Evolutionary conservation across 2,113 vertebrate genomes (phyloP).

Genomic region (Capreolus pygargus): DNA sequence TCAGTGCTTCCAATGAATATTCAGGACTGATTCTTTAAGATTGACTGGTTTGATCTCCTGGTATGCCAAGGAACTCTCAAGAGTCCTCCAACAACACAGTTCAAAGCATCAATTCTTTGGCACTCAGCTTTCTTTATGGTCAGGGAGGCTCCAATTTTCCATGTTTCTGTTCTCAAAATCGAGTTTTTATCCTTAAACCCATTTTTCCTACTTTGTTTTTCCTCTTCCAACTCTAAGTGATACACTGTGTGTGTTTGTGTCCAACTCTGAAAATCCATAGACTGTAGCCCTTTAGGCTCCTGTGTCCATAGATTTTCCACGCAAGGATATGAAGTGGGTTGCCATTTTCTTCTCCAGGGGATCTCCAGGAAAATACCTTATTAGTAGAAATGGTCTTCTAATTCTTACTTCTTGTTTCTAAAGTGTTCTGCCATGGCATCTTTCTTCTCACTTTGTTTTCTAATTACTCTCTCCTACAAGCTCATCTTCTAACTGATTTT

Average conservation of each 20-base stretch:
- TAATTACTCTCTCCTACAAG: not conserved
- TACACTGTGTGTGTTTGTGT: not conserved
- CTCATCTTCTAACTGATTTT: not conserved
- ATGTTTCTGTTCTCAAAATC: not conserved
- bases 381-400: not conserved
- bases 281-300: not conserved
- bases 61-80: not conserved
- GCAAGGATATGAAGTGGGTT: not conserved
- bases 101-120: not conserved
- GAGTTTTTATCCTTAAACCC: not conserved
- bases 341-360: not conserved
- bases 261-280: not conserved
- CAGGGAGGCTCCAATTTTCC: not conserved
- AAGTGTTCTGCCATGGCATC: no score
- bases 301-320: not conserved
- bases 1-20: not conserved
- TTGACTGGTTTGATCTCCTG: not conserved
- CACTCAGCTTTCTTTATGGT: not conserved
- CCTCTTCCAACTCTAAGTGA: not conserved
- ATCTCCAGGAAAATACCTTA: not conserved
- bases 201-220: not conserved
- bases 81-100: not conserved
- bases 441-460: not conserved
- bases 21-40: not conserved
- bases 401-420: not conserved